phyloP scores from a whole-genome alignment of 2,797 vertebrate species.

The Peromyscus melanophrys region DNA sequence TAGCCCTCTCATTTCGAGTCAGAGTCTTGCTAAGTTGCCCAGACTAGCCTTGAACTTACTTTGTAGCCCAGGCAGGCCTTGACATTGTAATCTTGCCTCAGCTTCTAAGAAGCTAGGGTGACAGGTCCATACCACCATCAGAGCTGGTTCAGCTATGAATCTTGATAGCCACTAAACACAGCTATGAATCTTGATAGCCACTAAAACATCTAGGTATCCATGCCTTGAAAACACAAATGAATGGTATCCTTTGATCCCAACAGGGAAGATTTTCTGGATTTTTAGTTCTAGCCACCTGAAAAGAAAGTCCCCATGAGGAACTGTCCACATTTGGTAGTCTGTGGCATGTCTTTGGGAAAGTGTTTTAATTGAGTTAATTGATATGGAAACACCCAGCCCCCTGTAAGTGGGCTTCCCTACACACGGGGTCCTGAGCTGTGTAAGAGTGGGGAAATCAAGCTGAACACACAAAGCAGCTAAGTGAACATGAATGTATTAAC shows the following conservation, averaged over 20 bases:
- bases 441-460: not conserved
- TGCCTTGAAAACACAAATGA: not conserved
- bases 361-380: not conserved
- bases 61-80: not conserved
- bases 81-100: not conserved
- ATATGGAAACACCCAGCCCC: not conserved
- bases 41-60: not conserved
- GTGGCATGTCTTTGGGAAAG: not conserved
- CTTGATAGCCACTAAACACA: not conserved
- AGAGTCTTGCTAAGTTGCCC: not conserved
- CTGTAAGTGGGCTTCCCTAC: not conserved
- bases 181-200: not conserved
- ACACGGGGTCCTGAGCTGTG: not conserved
- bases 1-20: not conserved
- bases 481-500: not conserved
- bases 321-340: not conserved
- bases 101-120: not conserved
- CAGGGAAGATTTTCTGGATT: not conserved
- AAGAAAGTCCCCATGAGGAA: not conserved
- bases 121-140: not conserved
- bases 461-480: not conserved
- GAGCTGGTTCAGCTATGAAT: not conserved
- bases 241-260: not conserved
- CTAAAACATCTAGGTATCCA: not conserved
- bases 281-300: not conserved